Evolutionary conservation across 2,113 vertebrate genomes (phyloP).

Genomic region (Sebastes fasciatus): DNA sequence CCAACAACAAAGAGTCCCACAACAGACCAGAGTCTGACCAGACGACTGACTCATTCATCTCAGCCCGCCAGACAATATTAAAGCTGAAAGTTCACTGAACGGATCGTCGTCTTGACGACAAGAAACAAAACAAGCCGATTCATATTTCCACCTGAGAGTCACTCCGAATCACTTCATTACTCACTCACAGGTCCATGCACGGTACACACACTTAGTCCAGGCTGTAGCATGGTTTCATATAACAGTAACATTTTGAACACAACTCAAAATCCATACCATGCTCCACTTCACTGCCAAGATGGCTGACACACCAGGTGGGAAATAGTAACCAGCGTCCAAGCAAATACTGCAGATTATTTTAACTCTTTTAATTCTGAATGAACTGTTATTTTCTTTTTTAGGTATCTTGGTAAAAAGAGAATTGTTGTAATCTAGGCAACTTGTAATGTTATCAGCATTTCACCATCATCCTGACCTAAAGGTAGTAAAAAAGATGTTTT

Average conservation of each 20-base stretch:
- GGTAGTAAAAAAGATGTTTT: background rate
- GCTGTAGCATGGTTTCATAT: background rate
- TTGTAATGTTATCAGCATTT: background rate
- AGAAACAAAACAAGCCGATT: slow-evolving; percentile 59
- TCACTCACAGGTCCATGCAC: slow-evolving; percentile 25
- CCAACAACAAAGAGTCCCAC: slow-evolving; percentile 5
- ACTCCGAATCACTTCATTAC: slow-evolving; percentile 35
- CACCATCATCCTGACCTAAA: background rate
- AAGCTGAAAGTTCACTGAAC: slow-evolving; percentile 25
- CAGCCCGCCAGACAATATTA: slow-evolving; percentile 28
- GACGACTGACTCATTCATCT: slow-evolving; percentile 43
- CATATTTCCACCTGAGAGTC: slow-evolving; percentile 55
- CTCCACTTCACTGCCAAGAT: slow-evolving; percentile 17
- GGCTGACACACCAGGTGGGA: background rate
- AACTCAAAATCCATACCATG: background rate
- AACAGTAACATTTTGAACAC: background rate
- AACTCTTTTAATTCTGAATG: background rate
- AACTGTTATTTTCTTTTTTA: background rate
- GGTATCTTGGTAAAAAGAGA: background rate
- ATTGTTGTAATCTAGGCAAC: background rate
- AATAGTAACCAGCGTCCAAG: background rate
- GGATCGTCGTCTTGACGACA: slow-evolving; percentile 54
- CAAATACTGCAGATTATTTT: background rate
- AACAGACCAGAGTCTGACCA: slow-evolving; percentile 14
- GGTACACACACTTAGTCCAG: background rate